Base-by-base conservation (phyloP, 2,797 vertebrate genomes). In the Gouania willdenowi region DNA sequence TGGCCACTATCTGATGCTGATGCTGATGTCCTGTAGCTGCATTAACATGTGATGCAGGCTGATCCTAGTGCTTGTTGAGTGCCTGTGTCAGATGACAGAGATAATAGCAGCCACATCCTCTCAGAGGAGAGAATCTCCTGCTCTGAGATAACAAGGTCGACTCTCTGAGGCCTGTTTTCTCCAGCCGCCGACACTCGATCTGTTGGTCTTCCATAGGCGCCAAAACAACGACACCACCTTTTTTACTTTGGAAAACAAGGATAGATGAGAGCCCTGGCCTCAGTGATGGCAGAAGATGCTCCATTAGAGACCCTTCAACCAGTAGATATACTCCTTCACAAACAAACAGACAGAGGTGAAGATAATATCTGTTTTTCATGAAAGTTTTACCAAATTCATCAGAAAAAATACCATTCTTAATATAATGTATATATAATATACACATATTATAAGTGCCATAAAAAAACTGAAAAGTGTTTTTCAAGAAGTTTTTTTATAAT, bases 61-160 rank as follows among this genome's bases (percentile, higher is more conserved):
- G 39, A 57, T 66, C 41, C 2, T 18, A 11, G 66, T 21, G 6
- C 19, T 59, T 20, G 68, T 50, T 56, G 47, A 52, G 65, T 44
- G 46, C 68, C 48, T 74, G 81, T 77, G 75, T 80, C 81, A 79
- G 77, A 62, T 84, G 79, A 77, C 72, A 67, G 17, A 66, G 77
- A 80, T 80, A 74, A 74, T 47, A 34, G 55, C 57, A 40, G 67
- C 66, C 68, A 61, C 75, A 76, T 65, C 69, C 69, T 80, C 75
- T 71, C 71, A 7, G 47, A 76, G 72, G 72, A 76, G 71, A 54
- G 14, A 45, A 77, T 75, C 63, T 63, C 36, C 4, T 38, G 13
- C 66, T 53, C 39, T 15, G 31, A 63, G 77, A 82, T 78, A 81
- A 79, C 60, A 33, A 50, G 42, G 34, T 35, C 47, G 27, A 59